phyloP scores from a whole-genome alignment of 2,888 invertebrate species.

The Aricia artaxerxes region DNA sequence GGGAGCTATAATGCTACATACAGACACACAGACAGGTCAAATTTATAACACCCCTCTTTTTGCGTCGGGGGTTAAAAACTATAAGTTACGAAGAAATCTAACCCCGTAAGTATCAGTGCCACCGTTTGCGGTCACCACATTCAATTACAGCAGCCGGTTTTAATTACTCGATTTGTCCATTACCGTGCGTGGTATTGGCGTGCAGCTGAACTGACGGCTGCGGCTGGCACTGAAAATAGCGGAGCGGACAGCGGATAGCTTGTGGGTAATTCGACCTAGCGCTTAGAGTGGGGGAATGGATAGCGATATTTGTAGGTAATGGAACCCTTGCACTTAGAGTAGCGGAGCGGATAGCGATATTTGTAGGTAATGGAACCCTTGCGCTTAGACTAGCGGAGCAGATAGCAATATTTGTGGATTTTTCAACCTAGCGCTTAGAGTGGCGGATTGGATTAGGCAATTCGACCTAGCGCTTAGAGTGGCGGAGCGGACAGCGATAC shows the following conservation, averaged over 20 bases:
- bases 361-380: too few relatives aligned
- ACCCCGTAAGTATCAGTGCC: background rate
- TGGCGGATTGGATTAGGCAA: background rate
- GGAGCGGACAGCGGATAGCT: background rate
- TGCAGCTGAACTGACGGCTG: conserved; percentile 32
- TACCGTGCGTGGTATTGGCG: conserved; percentile 36
- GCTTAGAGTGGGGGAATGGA: background rate
- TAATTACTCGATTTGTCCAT: conserved; percentile 39
- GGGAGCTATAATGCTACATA: too few relatives aligned
- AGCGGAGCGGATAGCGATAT: background rate
- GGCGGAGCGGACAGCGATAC: background rate
- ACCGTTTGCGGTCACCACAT: conserved; percentile 19
- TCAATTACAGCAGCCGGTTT: conserved; percentile 37
- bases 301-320: background rate
- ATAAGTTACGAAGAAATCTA: background rate
- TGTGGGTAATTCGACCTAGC: background rate
- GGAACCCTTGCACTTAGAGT: too few relatives aligned
- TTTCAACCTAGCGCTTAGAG: background rate
- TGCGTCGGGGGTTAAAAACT: background rate
- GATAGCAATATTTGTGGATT: background rate
- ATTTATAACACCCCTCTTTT: too few relatives aligned
- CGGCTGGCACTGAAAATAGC: background rate
- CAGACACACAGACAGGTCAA: too few relatives aligned
- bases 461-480: background rate
- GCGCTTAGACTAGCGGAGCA: background rate